Percentiles rank a stretch among this genome's conserved stretches.
Evolutionary conservation across 2,797 vertebrate species (phyloP).

Genomic region (Pteropus rufus): DNA sequence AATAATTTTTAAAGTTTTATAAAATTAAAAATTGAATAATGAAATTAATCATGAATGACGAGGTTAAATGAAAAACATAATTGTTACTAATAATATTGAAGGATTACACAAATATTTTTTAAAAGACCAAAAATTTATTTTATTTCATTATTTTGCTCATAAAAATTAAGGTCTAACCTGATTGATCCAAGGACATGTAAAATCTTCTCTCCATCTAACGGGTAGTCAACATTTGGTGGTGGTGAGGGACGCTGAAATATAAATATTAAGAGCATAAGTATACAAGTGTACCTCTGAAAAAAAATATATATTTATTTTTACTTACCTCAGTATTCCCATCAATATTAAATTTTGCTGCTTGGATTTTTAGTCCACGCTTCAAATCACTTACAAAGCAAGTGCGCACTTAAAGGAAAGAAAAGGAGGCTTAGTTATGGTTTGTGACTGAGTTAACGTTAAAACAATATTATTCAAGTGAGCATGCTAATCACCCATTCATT

Average conservation of each 20-base stretch:
- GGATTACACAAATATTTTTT: background rate
- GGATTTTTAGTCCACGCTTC: constrained; percentile 93
- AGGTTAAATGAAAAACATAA: constrained; percentile 28
- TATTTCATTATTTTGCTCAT: constrained; percentile 30
- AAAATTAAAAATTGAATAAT: background rate
- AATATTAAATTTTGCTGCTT: constrained; percentile 96
- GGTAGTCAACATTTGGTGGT: constrained; percentile 96
- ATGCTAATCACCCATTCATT: background rate
- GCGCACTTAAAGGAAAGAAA: constrained; percentile 82
- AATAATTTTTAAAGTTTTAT: background rate
- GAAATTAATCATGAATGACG: background rate
- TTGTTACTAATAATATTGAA: background rate
- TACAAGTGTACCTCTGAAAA: background rate
- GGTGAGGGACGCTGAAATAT: constrained; percentile 88
- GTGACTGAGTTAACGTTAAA: background rate
- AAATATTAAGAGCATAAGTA: constrained; percentile 25
- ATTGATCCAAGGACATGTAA: constrained; percentile 94
- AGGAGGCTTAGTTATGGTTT: constrained; percentile 20
- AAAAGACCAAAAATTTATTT: background rate
- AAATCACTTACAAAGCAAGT: constrained; percentile 97
- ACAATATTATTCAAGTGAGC: background rate
- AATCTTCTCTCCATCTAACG: constrained; percentile 96
- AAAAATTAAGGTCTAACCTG: constrained; percentile 85
- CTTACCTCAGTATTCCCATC: constrained; percentile 92
- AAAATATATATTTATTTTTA: background rate